A percentile compares a stretch with the other conserved stretches of the same genome.
Conservation (phyloP, 2,797 vertebrate species). For the Geotrypetes seraphini region DNA sequence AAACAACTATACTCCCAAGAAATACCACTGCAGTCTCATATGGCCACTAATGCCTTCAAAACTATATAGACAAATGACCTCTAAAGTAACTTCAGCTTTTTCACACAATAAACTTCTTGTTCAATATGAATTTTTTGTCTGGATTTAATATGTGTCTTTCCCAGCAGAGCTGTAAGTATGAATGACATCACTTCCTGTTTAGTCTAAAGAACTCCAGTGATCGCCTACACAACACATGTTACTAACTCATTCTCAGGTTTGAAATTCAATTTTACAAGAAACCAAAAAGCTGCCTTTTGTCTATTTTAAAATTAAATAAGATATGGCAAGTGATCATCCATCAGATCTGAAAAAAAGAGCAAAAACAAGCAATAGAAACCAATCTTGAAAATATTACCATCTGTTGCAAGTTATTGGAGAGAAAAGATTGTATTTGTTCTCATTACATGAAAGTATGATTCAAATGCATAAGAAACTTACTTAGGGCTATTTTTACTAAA, state of each 20-base stretch:
- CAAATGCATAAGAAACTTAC: no score
- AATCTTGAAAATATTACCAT: no score
- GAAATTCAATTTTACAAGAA: no score
- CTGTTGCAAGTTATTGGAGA: no score
- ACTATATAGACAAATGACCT: constrained; percentile 3
- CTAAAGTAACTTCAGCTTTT: constrained; percentile 14
- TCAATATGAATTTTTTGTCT: constrained; percentile 20
- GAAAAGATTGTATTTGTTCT: no score
- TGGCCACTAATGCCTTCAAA: constrained; percentile 13
- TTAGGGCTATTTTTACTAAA: no score
- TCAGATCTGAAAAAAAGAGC: no score
- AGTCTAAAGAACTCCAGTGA: constrained; percentile 41
- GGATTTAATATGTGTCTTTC: constrained; percentile 46
- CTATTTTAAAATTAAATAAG: no score
- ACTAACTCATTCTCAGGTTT: constrained; percentile 30
- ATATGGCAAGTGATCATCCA: no score
- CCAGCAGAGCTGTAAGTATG: constrained; percentile 35
- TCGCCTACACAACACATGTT: constrained; percentile 33
- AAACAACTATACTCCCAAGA: constrained; percentile 4
- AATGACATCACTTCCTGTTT: constrained; percentile 44
- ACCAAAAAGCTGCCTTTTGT: no score
- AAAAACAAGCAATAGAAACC: no score
- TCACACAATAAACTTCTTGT: constrained; percentile 45
- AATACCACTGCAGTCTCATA: constrained; percentile 13
- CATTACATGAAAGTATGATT: no score